Conservation (phyloP, 2,113 vertebrate species). For the Microtus montanus region DNA sequence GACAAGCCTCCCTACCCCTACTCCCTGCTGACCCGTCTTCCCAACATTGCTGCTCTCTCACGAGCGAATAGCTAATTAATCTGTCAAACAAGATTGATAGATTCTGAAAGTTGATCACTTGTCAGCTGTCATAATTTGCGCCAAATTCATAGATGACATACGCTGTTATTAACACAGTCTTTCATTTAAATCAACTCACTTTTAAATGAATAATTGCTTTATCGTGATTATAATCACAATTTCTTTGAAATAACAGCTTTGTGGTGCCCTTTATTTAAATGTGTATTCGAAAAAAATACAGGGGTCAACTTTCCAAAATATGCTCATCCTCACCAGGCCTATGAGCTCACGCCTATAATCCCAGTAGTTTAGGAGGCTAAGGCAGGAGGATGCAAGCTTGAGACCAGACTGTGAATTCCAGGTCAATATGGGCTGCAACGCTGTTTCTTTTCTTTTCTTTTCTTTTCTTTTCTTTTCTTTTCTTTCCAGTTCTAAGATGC, state of each 20-base stretch:
- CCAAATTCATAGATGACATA: background rate
- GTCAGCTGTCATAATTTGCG: background rate
- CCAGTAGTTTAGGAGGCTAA: background rate
- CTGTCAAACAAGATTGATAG: background rate
- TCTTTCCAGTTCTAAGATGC: conserved; percentile 22
- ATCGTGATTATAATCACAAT: background rate
- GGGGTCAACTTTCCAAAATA: background rate
- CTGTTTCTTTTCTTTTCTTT: background rate
- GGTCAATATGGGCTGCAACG: background rate
- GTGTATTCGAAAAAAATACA: background rate
- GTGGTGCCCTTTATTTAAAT: background rate
- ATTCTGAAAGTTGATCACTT: background rate
- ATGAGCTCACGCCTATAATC: background rate
- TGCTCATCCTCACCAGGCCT: background rate
- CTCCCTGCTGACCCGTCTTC: background rate
- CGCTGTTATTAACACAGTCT: background rate
- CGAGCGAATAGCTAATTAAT: background rate
- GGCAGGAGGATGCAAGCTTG: background rate
- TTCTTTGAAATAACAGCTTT: conserved; percentile 15
- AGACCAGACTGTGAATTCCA: background rate
- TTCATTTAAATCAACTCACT: conserved; percentile 3
- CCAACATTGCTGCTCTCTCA: background rate
- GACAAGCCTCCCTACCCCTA: background rate
- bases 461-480: background rate
- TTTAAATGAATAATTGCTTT: conserved; percentile 9